These are phyloP conservation scores for Acholoe squamosa DNA, from an alignment of 2,888 invertebrate genomes.

Conservation along the genomic window DNA sequence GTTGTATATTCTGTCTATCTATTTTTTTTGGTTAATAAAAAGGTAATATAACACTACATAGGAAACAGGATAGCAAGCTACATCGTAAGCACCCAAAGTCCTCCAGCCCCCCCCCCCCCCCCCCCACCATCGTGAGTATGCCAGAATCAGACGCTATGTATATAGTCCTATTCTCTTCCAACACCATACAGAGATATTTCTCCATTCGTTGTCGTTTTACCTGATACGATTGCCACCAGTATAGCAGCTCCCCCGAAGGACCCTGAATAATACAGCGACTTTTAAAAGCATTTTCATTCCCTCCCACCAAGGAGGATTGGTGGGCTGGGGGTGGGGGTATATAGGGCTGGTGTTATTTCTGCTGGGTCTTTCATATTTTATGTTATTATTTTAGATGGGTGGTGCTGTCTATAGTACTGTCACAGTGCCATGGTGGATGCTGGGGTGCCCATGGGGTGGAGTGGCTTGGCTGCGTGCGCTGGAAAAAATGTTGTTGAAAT, in stretches of 20 bases:
- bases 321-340: neutral
- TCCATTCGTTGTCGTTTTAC: neutral
- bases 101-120: no score
- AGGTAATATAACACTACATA: no score
- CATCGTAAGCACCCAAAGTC: no score
- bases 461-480: no score
- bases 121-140: no score
- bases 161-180: neutral
- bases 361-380: neutral
- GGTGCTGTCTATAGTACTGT: neutral
- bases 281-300: constrained; percentile 42
- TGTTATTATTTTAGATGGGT: neutral
- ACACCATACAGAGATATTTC: neutral
- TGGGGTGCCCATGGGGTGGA: neutral
- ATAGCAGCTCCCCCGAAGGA: neutral
- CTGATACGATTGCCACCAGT: neutral
- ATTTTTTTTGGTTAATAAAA: no score
- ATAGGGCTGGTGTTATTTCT: neutral
- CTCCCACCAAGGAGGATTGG: neutral
- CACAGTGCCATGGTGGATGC: neutral
- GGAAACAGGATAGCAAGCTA: no score
- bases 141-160: neutral
- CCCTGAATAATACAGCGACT: constrained; percentile 46
- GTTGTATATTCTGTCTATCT: no score
- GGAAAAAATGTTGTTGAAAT: no score